Evolutionary conservation across 2,888 invertebrate genomes (phyloP).

Genomic region (Trissoscelio sp.): DNA sequence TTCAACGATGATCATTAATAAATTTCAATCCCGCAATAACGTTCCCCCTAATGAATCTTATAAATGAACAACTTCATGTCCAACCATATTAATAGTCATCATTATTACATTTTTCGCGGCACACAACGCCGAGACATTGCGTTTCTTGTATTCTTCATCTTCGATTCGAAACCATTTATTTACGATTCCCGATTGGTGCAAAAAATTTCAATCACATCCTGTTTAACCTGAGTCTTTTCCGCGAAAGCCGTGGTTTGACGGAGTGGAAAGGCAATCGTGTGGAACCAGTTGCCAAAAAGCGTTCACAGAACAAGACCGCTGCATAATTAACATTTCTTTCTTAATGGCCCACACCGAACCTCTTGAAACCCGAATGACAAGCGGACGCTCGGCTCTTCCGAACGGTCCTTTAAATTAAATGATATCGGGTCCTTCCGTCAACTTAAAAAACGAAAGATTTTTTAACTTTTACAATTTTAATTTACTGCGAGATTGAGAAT

Average conservation of each 20-base stretch:
- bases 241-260: slow-evolving; percentile 1
- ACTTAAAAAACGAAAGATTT: neutral
- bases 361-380: slow-evolving; percentile 51
- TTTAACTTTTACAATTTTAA: no score
- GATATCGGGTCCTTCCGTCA: slow-evolving; percentile 47
- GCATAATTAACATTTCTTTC: slow-evolving; percentile 59
- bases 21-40: slow-evolving; percentile 44
- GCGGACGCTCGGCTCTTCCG: slow-evolving; percentile 21
- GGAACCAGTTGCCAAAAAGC: slow-evolving; percentile 48
- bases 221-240: slow-evolving; percentile 18
- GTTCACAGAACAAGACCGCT: slow-evolving; percentile 54
- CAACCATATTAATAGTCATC: slow-evolving; percentile 37
- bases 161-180: neutral
- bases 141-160: slow-evolving; percentile 1
- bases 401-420: slow-evolving; percentile 62
- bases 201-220: slow-evolving; percentile 26
- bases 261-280: slow-evolving; percentile 7
- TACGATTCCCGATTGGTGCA: neutral
- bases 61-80: slow-evolving; percentile 49
- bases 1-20: slow-evolving; percentile 45
- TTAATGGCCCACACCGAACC: slow-evolving; percentile 35
- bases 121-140: neutral
- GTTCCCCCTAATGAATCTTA: slow-evolving; percentile 36
- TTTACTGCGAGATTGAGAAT: no score
- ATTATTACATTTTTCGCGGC: slow-evolving; percentile 28